Evolutionary conservation across 2,888 invertebrate species (phyloP).

Genomic region (Drosophila hamatofila): DNA sequence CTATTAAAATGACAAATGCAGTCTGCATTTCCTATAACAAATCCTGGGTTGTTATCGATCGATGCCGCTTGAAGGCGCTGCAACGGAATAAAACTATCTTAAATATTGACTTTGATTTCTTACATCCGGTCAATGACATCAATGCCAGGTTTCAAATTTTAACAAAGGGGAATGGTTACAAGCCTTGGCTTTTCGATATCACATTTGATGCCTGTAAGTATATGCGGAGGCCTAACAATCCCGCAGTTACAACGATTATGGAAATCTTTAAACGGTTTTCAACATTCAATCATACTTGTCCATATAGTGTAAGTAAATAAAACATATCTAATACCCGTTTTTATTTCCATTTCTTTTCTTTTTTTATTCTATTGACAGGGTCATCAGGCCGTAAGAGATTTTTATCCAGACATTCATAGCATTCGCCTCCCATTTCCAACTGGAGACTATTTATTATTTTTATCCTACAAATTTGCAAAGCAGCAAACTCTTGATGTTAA

Average conservation of each 20-base stretch:
- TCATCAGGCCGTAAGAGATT: not conserved
- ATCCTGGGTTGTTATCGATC: not conserved
- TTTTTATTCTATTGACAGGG: not conserved
- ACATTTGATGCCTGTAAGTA: not conserved
- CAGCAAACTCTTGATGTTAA: not conserved
- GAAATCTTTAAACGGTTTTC: not conserved
- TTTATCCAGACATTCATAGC: slow-evolving; percentile 11
- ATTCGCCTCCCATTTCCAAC: slow-evolving; percentile 19
- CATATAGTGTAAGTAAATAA: slow-evolving; percentile 31
- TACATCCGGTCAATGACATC: not conserved
- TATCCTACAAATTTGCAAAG: not conserved
- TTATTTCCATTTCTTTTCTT: not conserved
- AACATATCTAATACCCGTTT: not conserved
- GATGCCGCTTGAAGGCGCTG: not conserved
- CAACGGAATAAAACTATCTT: slow-evolving; percentile 1
- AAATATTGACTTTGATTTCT: not conserved
- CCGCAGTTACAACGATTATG: not conserved
- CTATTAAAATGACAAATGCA: not conserved
- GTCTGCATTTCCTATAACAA: not conserved
- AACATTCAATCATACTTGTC: slow-evolving; percentile 36
- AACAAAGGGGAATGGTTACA: slow-evolving; percentile 4
- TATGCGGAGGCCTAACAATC: slow-evolving; percentile 3
- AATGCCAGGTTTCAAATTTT: not conserved
- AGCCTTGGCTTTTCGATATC: slow-evolving; percentile 15
- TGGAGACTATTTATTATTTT: slow-evolving; percentile 28